Conservation (phyloP, 2,113 vertebrate genomes). For the Labrus mixtus region DNA sequence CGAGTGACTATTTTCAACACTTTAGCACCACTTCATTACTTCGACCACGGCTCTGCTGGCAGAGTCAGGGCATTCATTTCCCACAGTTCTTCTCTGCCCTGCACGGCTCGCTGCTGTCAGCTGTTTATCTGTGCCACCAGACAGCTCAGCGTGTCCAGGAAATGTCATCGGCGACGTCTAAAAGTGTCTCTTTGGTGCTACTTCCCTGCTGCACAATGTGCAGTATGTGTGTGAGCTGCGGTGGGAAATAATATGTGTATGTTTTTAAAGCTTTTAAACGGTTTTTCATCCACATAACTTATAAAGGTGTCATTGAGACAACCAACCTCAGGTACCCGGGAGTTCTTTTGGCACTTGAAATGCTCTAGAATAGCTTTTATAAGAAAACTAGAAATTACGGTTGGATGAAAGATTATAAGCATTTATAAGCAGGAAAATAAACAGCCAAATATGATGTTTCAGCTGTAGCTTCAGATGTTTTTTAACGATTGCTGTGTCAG, state of each 20-base stretch:
- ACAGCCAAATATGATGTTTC: background rate
- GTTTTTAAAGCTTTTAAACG: background rate
- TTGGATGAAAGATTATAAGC: background rate
- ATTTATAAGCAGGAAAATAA: background rate
- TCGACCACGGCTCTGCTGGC: conserved; percentile 61
- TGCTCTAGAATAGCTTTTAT: no score
- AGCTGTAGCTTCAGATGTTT: background rate
- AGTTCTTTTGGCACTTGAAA: background rate
- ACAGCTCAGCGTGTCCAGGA: conserved; percentile 14
- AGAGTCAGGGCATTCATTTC: conserved; percentile 38
- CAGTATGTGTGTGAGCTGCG: background rate
- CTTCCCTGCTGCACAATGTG: background rate
- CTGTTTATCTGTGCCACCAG: conserved; percentile 34
- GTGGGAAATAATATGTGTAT: background rate
- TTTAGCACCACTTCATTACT: conserved; percentile 60
- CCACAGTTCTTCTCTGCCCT: conserved; percentile 33
- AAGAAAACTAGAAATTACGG: background rate
- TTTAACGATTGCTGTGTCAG: background rate
- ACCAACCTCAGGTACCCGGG: no score
- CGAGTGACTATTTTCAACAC: conserved; percentile 55
- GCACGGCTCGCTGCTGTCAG: conserved; percentile 29
- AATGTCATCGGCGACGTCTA: conserved; percentile 14
- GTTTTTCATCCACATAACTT: background rate
- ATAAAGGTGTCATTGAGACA: background rate
- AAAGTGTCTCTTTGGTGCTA: conserved; percentile 12